Percentiles rank a stretch among this genome's conserved stretches.
phyloP scores from a whole-genome alignment of 2,888 invertebrate genomes.

The Tolmerus cingulatus region DNA sequence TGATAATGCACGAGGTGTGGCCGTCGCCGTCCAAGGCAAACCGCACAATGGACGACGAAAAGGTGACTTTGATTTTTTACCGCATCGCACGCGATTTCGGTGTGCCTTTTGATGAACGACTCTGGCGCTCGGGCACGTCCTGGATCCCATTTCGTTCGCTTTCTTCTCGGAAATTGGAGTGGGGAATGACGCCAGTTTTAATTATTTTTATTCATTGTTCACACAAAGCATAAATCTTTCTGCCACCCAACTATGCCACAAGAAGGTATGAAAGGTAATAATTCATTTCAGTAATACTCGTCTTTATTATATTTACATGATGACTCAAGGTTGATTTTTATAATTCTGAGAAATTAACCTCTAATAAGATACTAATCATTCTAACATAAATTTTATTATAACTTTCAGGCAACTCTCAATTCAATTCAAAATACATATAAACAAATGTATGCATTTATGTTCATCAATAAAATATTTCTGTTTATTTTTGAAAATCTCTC shows the following conservation, averaged over 20 bases:
- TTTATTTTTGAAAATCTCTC: no score
- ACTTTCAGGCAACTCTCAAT: no score
- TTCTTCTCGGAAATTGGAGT: neutral
- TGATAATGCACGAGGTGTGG: conserved; percentile 36
- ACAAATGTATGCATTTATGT: no score
- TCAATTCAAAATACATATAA: no score
- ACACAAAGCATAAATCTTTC: neutral
- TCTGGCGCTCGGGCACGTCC: neutral
- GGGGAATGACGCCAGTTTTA: neutral
- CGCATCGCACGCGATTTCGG: conserved; percentile 20
- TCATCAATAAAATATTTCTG: no score
- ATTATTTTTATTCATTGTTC: neutral
- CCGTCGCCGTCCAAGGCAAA: conserved; percentile 13
- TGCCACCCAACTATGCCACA: neutral
- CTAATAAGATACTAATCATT: no score
- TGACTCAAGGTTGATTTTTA: neutral
- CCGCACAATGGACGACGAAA: neutral
- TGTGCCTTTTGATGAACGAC: neutral
- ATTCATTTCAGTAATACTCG: neutral
- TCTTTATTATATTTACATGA: neutral
- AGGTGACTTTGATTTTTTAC: conserved; percentile 36
- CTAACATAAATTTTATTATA: no score
- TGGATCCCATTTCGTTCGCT: neutral
- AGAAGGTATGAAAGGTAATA: neutral
- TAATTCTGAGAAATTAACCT: no score